phyloP scores from a whole-genome alignment of 2,888 invertebrate genomes.

The Osedax fenrisi region DNA sequence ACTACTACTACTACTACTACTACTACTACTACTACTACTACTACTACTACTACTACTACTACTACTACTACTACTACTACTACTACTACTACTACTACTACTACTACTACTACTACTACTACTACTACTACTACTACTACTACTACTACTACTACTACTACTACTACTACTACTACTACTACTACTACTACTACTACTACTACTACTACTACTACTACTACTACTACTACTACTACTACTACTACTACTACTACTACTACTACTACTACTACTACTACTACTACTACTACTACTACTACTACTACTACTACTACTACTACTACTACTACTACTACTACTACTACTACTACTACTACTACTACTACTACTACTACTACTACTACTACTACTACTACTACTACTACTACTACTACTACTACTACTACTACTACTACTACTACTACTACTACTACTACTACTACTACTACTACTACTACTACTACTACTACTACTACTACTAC shows the following conservation, averaged over 20 bases:
- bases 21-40: not conserved
- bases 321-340: not conserved
- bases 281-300: not conserved
- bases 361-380: not conserved
- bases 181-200: slow-evolving; percentile 7
- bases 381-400: not conserved
- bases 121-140: not conserved
- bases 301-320: not conserved
- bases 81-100: not conserved
- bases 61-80: not conserved
- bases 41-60: not conserved
- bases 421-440: not conserved
- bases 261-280: not conserved
- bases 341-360: not conserved
- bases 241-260: slow-evolving; percentile 10
- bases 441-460: not conserved
- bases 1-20: not conserved
- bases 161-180: slow-evolving; percentile 5
- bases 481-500: slow-evolving; percentile 5
- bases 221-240: slow-evolving; percentile 2
- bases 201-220: not conserved
- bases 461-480: slow-evolving; percentile 2
- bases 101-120: not conserved
- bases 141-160: not conserved
- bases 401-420: not conserved